Evolutionary conservation across 2,113 vertebrate species (phyloP), one percentile per base, ranked within the genome.

Genomic region (Vimba vimba): DNA sequence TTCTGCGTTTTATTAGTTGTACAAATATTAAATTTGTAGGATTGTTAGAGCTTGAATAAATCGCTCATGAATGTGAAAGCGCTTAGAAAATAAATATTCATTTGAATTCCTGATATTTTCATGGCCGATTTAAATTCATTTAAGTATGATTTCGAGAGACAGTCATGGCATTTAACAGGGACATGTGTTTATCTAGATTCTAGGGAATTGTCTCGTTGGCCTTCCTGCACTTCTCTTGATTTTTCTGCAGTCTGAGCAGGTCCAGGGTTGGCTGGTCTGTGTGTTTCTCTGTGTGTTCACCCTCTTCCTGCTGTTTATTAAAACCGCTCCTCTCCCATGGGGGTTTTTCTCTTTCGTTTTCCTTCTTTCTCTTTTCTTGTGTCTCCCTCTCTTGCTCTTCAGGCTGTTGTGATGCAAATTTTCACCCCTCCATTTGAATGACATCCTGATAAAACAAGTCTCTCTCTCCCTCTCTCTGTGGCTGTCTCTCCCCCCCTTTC

Each of bases 341-440:
- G 80, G 87, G 85, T 85, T 85, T 83, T 80, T 71, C 79, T 50
- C 76, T 87, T 89, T 86, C 86, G 55, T 86, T 74, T 84, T 85
- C 91, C 91, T 92, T 5, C 36, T 83, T 75, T 83, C 73, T 87
- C 87, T 95, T 93, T 59, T 89, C 94, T 96, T 95, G 93, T 90
- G 89, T 91, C 93, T 95, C 95, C 92, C 91, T 95, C 86, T 27
- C 86, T 82, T 50, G 93, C 93, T 90, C 91, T 89, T 94, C 93
- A 91, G 79, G 83, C 95, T 95, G 96, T 98, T 98, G 96, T 98
- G 96, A 98, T 99, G 97, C 96, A 98, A 99, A 99, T 99, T 95
- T 93, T 97, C 95, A 96, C 95, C 96, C 96, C 96, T 96, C 95
- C 94, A 97, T 98, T 97, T 97, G 96, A 98, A 98, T 98, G 96